Conservation (phyloP, 1,140 invertebrate species). For the Venturia canescens region DNA sequence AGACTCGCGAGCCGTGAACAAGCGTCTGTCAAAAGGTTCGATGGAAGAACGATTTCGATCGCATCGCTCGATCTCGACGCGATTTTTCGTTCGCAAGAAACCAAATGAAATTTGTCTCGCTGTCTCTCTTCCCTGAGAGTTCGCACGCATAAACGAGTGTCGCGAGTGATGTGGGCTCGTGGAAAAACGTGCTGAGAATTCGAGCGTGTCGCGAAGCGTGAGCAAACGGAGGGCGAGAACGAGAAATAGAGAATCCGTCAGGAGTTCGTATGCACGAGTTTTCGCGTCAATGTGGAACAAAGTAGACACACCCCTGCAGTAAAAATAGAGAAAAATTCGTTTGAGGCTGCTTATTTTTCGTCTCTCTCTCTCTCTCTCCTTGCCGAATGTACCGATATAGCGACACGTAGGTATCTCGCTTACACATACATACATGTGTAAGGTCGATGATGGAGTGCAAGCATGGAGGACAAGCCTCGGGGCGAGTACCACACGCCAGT, state of each 20-base stretch:
- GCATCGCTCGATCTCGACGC: neutral
- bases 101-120: neutral
- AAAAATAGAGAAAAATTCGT: no score
- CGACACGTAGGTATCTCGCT: neutral
- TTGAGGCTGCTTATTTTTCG: no score
- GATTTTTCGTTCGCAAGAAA: neutral
- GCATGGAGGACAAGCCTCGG: conserved; percentile 55
- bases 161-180: neutral
- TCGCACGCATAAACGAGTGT: neutral
- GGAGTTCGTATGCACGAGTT: no score
- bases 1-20: neutral
- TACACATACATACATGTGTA: neutral
- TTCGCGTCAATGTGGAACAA: no score
- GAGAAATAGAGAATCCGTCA: no score
- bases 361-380: no score
- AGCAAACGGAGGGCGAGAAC: no score
- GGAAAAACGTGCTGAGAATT: neutral
- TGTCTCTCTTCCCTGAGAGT: no score
- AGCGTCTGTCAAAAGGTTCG: neutral
- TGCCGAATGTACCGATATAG: neutral
- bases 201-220: no score
- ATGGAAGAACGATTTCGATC: neutral
- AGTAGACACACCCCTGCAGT: no score
- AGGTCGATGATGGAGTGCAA: conserved; percentile 28
- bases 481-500: conserved; percentile 17